Evolutionary conservation across 2,888 invertebrate species (phyloP).

Genomic region (Drosophila atripex): DNA sequence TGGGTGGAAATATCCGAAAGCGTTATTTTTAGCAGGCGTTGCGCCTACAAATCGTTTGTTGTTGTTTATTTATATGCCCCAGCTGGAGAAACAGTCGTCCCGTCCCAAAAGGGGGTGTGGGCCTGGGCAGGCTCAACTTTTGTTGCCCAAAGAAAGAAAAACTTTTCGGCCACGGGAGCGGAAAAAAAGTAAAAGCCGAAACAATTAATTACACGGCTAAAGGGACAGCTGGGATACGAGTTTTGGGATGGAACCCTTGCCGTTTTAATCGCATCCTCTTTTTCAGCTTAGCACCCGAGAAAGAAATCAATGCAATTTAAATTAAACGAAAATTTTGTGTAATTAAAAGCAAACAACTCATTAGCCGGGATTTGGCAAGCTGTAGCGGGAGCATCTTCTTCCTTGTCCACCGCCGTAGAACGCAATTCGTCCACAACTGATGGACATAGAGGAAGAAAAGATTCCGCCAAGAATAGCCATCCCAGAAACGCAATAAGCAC

Average conservation of each 20-base stretch:
- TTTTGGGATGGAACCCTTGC: conserved; percentile 20
- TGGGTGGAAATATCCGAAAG: conserved; percentile 63
- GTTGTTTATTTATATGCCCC: conserved; percentile 64
- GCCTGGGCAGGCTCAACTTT: conserved; percentile 17
- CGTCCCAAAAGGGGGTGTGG: not conserved
- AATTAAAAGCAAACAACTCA: conserved; percentile 71
- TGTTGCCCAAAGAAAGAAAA: conserved; percentile 36
- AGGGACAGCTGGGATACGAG: conserved; percentile 45
- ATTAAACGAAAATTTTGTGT: conserved; percentile 50
- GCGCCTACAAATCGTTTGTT: conserved; percentile 68
- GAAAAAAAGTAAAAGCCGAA: conserved; percentile 48
- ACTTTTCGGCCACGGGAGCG: conserved; percentile 55
- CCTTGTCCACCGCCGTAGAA: conserved; percentile 41
- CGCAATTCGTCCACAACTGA: conserved; percentile 65
- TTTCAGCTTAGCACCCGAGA: conserved; percentile 9
- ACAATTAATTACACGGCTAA: conserved; percentile 71
- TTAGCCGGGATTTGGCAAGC: conserved; percentile 51
- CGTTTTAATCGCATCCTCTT: not conserved
- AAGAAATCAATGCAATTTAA: conserved; percentile 59
- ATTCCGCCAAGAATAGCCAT: conserved; percentile 61
- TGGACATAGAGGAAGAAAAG: conserved; percentile 21
- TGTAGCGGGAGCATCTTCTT: conserved; percentile 8
- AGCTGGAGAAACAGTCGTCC: conserved; percentile 35
- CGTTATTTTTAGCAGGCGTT: conserved; percentile 72
- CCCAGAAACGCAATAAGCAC: conserved; percentile 71